Base-by-base conservation (phyloP, 1,140 invertebrate species). In the Drosophila arizonae region DNA sequence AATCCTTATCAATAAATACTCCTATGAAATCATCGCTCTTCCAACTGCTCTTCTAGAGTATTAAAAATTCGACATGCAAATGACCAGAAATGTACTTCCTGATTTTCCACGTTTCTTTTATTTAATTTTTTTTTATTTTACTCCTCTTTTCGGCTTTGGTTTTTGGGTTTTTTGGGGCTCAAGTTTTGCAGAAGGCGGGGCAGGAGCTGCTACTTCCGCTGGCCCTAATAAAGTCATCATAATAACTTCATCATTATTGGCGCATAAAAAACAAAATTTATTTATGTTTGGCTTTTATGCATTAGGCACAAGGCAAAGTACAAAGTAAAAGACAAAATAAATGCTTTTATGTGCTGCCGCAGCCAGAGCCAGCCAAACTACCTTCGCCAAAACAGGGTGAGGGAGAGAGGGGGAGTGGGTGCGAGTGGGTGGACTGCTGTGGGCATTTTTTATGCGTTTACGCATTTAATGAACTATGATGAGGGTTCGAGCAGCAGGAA, bases 251-350 rank as follows among this genome's bases (percentile, higher is more conserved):
- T 88, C 84, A 88, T 88, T 88, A 88, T 88, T 88, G 84, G 74
- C 84, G 84, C 84, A 88, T 88, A 88, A 88, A 88, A 88, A 88
- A 88, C 80, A 79, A 88, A 88, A 88, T 88, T 88, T 88, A 88
- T 88, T 88, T 88, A 82, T 82, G 79, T 71, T 82, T 55, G 54
- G 68, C 64, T 82, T 79, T 82, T 78, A 75, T 82, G 80, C 78
- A 81, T 81, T 81, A 80, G 57, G 64, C 78, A 61, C 78, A 61
- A 60, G 39, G 50, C 69, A 45, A 67, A 68, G 64, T 68, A 68
- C 64, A 72, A 74, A 66, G 56, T 76, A 68, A 72, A 76, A 88
- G 74, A 82, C 84, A 88, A 88, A 82, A 88, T 88, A 88, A 88
- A 88, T 88, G 74, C 74, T 73, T 88, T 89, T 88, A 80, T 88